Evolutionary conservation across 2,888 invertebrate genomes (phyloP).

Genomic region (Cinara cedri): DNA sequence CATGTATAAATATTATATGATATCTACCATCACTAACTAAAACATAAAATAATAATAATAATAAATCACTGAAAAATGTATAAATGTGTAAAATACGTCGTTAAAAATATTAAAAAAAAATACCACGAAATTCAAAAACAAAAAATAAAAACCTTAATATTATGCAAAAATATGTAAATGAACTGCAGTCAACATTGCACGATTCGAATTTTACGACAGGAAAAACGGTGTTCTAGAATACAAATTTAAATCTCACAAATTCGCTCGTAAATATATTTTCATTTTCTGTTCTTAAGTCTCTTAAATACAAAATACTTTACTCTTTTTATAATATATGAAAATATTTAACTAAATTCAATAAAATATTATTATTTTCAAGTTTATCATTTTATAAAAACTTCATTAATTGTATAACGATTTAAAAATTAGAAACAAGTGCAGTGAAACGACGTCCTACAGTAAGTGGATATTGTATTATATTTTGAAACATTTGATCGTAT

Average conservation of each 20-base stretch:
- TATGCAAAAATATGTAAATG: conserved; percentile 24
- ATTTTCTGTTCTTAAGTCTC: background rate
- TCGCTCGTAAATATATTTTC: background rate
- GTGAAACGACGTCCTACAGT: too few species aligned
- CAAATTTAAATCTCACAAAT: background rate
- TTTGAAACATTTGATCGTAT: too few species aligned
- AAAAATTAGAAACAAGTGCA: too few species aligned
- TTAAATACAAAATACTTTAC: too few species aligned
- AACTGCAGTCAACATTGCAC: background rate
- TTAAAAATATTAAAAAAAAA: conserved; percentile 2
- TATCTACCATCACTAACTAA: background rate
- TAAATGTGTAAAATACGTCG: background rate
- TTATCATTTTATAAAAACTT: too few species aligned
- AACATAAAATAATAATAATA: background rate
- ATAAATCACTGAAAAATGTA: background rate
- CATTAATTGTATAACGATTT: too few species aligned
- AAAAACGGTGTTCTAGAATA: background rate
- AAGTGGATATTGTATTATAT: too few species aligned
- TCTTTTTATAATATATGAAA: too few species aligned
- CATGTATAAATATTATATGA: too few species aligned
- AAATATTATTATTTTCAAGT: too few species aligned
- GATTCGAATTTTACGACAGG: background rate
- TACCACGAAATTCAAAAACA: too few species aligned
- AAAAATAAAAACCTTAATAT: background rate
- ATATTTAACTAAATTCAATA: too few species aligned